phyloP scores from a whole-genome alignment of 2,113 vertebrate species.

The Triplophysa rosa region DNA sequence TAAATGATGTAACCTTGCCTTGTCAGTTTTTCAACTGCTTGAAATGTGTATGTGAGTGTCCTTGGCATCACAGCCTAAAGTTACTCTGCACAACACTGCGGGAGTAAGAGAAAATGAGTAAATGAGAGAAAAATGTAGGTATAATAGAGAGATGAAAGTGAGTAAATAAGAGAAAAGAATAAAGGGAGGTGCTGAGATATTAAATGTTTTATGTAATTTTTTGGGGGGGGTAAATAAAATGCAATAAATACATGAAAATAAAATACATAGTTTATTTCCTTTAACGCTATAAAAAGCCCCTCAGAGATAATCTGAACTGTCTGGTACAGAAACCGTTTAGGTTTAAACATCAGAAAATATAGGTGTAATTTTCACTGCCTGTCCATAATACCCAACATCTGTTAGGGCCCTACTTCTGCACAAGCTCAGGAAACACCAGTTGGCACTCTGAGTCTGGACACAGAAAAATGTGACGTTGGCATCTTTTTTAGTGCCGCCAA shows the following conservation, averaged over 20 bases:
- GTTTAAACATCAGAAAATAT: conserved; percentile 43
- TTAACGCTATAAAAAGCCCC: background rate
- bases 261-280: background rate
- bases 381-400: conserved; percentile 58
- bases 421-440: conserved; percentile 64
- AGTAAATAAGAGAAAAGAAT: background rate
- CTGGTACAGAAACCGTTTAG: conserved; percentile 46
- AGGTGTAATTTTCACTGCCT: conserved; percentile 49
- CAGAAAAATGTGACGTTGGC: conserved; percentile 63
- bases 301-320: conserved; percentile 39
- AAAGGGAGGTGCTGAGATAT: too few relatives aligned
- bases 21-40: too few relatives aligned
- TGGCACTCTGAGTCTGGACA: conserved; percentile 56
- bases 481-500: conserved; percentile 67
- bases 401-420: conserved; percentile 57
- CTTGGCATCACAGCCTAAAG: too few relatives aligned
- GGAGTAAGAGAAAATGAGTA: background rate
- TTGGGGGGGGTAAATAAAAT: too few relatives aligned
- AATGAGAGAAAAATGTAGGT: background rate
- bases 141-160: conserved; percentile 28
- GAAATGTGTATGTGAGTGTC: too few relatives aligned
- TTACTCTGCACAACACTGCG: background rate
- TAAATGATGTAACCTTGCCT: too few relatives aligned
- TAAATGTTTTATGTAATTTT: too few relatives aligned
- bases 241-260: conserved; percentile 29